Evolutionary conservation across 2,113 vertebrate species (phyloP), one percentile per base, ranked within the genome.

Genomic region (Diphyllodes magnificus): DNA sequence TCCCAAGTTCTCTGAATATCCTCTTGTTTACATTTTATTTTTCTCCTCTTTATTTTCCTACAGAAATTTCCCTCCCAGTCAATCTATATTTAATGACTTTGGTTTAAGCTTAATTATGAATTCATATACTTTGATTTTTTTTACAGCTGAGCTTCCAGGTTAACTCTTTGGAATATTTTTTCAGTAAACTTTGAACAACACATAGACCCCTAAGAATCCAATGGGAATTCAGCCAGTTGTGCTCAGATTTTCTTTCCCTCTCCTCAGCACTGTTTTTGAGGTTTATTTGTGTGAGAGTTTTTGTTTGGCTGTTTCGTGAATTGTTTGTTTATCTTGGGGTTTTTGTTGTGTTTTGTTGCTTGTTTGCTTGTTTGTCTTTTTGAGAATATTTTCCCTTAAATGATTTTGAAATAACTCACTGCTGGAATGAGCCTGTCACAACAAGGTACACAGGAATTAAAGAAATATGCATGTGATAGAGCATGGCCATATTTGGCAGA

Each of bases 401-500:
- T 69, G 0, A 15, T 92, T 91, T 91, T 70, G 37, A 86, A 87
- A 73, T 64, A 73, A 63, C 30, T 86, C 39, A 54, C 54, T 56
- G 10, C 42, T 86, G 51, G 90, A 93, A 81, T 65, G 35, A 85
- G 11, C 14, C 18, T 81, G 57, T 44, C 56, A 63, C 20, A 63
- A 54, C 44, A 89, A 90, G 21, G 33, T 71, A 53, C 33, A 51
- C 23, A 81, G 40, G 78, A 95, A 83, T 76, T 79, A 90, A 90
- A 79, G 54, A 73, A 82, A 77, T 88, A 54, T 73, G 57, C 39
- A 82, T 53, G 31, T 53, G 64, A 79, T 95, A 93, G 61, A 89
- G 49, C 40, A 59, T 50, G 64, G 35, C 40, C 61, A 17, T 81
- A 73, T 77, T 92, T 95, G 94, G 86, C 93, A 93, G 95, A 91